Percentiles rank a stretch among this genome's conserved stretches.
These are phyloP conservation scores for Sebastes cheni DNA, from an alignment of 2,797 vertebrate genomes.

Conservation along the genomic window DNA sequence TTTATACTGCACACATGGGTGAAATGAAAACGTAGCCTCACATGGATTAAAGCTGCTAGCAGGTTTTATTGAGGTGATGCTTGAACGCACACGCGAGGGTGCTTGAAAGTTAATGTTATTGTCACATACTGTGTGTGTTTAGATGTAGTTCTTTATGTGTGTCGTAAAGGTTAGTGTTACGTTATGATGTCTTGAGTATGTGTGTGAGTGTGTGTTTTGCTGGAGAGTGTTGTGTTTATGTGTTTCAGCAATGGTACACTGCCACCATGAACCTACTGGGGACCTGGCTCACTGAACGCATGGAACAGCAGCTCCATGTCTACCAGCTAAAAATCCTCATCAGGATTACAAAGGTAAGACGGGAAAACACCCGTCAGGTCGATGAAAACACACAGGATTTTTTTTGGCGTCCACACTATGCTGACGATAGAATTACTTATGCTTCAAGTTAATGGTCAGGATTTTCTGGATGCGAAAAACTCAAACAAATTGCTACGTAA, in stretches of 20 bases:
- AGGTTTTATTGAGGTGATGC: conserved; percentile 9
- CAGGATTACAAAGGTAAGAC: conserved; percentile 96
- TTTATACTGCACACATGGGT: not conserved
- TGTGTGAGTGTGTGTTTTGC: conserved; percentile 82
- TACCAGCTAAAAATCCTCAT: conserved; percentile 99
- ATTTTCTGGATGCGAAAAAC: no score
- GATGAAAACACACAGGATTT: not conserved
- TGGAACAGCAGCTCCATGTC: conserved; percentile 99
- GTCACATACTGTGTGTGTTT: conserved; percentile 7
- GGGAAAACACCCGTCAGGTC: not conserved
- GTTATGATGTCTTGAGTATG: conserved; percentile 61
- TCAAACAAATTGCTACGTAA: no score
- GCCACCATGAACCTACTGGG: conserved; percentile 98
- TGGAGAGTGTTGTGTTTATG: conserved; percentile 92
- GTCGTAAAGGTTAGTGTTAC: conserved; percentile 29
- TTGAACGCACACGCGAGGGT: conserved; percentile 10
- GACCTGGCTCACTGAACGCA: conserved; percentile 98
- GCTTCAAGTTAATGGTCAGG: no score
- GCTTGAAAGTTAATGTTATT: conserved; percentile 4
- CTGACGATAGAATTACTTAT: not conserved
- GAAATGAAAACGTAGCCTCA: conserved; percentile 1
- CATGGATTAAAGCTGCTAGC: not conserved
- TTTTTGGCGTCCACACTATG: not conserved
- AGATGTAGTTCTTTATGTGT: conserved; percentile 19
- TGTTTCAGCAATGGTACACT: conserved; percentile 99